A percentile compares a stretch with the other conserved stretches of the same genome.
Evolutionary conservation across 2,797 vertebrate species (phyloP).

Genomic region (Fringilla coelebs): DNA sequence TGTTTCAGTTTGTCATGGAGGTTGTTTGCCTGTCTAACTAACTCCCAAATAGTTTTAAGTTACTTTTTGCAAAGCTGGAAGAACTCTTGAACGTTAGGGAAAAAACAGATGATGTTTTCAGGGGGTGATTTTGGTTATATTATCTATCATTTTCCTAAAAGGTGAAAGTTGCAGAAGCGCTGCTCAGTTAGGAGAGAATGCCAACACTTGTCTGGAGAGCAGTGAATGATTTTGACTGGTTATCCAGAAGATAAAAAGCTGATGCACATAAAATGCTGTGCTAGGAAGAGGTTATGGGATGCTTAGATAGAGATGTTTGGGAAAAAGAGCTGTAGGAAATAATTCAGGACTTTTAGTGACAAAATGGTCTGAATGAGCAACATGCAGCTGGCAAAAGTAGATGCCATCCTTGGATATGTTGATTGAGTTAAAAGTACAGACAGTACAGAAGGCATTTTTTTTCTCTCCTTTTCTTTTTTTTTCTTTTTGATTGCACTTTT

Average conservation of each 20-base stretch:
- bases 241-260: not conserved
- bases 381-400: not conserved
- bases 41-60: not conserved
- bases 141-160: not conserved
- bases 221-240: not conserved
- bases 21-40: not conserved
- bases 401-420: not conserved
- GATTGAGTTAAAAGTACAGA: not conserved
- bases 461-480: not conserved
- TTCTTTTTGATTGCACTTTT: not conserved
- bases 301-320: not conserved
- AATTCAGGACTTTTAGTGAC: not conserved
- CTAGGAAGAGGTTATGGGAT: not conserved
- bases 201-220: not conserved
- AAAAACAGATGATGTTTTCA: not conserved
- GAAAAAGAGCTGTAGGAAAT: not conserved
- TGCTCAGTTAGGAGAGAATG: not conserved
- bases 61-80: not conserved
- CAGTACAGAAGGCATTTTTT: not conserved
- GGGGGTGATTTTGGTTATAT: not conserved
- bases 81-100: not conserved
- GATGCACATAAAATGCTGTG: rapidly evolving
- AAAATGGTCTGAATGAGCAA: not conserved
- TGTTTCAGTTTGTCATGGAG: not conserved
- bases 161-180: not conserved